Conservation (phyloP, 2,888 invertebrate species). For the Orthonychiurus folsomi region DNA sequence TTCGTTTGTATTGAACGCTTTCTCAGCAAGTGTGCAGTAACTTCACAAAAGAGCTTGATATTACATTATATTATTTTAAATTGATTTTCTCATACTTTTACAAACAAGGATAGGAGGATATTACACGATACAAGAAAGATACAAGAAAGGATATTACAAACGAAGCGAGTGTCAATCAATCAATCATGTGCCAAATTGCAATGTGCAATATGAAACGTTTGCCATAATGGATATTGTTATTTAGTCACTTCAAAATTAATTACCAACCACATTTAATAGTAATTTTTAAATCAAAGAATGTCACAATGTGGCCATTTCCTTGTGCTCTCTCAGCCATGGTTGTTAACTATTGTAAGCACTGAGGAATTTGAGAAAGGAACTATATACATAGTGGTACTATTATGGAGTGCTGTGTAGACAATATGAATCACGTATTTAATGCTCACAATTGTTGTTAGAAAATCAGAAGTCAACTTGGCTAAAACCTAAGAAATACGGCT, state of each 20-base stretch:
- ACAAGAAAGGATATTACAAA: too few species aligned
- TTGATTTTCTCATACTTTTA: neutral
- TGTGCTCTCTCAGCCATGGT: neutral
- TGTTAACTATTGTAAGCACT: neutral
- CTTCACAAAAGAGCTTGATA: neutral
- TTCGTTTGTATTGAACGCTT: too few species aligned
- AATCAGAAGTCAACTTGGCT: neutral
- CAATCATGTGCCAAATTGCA: too few species aligned
- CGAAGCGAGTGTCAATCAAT: too few species aligned
- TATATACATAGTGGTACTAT: neutral
- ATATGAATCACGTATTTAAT: neutral
- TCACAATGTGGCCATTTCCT: neutral
- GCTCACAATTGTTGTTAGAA: neutral
- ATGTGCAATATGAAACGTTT: neutral
- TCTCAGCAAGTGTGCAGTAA: too few species aligned
- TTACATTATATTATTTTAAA: neutral
- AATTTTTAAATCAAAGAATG: neutral
- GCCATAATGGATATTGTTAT: too few species aligned
- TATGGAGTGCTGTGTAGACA: neutral
- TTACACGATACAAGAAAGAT: too few species aligned
- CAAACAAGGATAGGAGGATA: neutral
- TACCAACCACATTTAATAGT: neutral
- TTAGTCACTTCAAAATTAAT: too few species aligned
- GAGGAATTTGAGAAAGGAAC: too few species aligned
- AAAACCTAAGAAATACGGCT: neutral